phyloP scores from a whole-genome alignment of 2,888 invertebrate genomes.

The Oscheius sp. region DNA sequence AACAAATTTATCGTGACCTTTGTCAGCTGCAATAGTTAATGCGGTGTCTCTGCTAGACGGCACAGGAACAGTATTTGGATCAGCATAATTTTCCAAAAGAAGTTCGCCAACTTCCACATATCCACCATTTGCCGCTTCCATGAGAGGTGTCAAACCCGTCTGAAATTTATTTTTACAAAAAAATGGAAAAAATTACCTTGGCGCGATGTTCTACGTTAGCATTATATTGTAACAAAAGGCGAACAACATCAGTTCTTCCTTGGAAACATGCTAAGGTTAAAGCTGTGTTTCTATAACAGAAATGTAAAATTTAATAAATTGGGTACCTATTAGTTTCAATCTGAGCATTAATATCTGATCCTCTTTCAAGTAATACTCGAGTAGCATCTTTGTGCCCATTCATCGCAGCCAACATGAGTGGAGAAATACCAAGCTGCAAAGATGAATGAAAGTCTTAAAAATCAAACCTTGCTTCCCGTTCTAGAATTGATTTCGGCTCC shows the following conservation, averaged over 20 bases:
- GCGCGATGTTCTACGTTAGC: constrained; percentile 99
- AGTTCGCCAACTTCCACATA: constrained; percentile 98
- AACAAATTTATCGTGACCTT: constrained; percentile 88
- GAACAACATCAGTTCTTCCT: constrained; percentile 94
- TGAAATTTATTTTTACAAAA: constrained; percentile 65
- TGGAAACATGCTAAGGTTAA: constrained; percentile 82
- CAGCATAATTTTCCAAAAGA: constrained; percentile 92
- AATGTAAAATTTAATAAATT: no score
- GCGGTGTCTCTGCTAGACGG: constrained; percentile 97
- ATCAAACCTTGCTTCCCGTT: constrained; percentile 65
- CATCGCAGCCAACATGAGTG: constrained; percentile 98
- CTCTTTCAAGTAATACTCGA: constrained; percentile 88
- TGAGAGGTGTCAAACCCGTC: constrained; percentile 96
- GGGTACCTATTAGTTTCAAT: constrained; percentile 95
- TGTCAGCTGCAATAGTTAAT: constrained; percentile 98
- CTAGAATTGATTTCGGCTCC: constrained; percentile 97
- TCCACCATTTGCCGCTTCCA: constrained; percentile 99
- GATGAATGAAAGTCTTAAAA: neutral
- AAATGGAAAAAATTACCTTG: constrained; percentile 76
- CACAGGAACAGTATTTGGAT: constrained; percentile 97
- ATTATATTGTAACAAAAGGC: constrained; percentile 90
- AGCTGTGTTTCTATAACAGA: constrained; percentile 81
- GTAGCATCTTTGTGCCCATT: constrained; percentile 96
- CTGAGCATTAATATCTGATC: constrained; percentile 95
- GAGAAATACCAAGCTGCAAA: constrained; percentile 85